Conservation (phyloP, 2,113 vertebrate species). For the Myanophis thanlyinensis region DNA sequence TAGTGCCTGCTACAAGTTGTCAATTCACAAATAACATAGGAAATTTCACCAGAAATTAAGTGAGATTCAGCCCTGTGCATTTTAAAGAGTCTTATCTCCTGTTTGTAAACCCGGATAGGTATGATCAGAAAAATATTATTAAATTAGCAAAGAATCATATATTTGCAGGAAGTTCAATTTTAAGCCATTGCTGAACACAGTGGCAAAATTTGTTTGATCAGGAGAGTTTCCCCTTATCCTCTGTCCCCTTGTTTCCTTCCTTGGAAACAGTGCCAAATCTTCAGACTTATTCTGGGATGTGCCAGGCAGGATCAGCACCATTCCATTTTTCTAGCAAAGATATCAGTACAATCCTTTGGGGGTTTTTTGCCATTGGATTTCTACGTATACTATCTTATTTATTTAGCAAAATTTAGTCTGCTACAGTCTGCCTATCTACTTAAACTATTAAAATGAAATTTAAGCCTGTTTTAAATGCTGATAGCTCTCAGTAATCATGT, state of each 20-base stretch:
- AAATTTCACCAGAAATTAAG: neutral
- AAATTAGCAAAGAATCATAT: neutral
- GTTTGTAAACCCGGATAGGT: neutral
- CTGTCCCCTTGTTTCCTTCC: neutral
- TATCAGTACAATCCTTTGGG: neutral
- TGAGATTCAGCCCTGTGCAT: neutral
- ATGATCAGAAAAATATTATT: conserved; percentile 22
- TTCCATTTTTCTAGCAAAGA: neutral
- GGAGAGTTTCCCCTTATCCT: neutral
- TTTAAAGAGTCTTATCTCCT: neutral
- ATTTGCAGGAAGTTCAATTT: neutral
- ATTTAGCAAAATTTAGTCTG: neutral
- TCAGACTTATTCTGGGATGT: neutral
- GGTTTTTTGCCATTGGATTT: neutral
- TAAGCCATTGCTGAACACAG: neutral
- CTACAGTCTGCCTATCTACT: neutral
- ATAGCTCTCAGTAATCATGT: neutral
- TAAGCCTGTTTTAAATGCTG: neutral
- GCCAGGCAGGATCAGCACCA: neutral
- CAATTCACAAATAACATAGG: conserved; percentile 17
- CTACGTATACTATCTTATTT: neutral
- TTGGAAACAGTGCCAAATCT: neutral
- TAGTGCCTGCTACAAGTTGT: conserved; percentile 17
- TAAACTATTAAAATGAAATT: neutral
- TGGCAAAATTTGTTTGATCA: neutral